Evolutionary conservation across 2,797 vertebrate species (phyloP), one percentile per base, ranked within the genome.

Genomic region (Melanotaenia nigrans): DNA sequence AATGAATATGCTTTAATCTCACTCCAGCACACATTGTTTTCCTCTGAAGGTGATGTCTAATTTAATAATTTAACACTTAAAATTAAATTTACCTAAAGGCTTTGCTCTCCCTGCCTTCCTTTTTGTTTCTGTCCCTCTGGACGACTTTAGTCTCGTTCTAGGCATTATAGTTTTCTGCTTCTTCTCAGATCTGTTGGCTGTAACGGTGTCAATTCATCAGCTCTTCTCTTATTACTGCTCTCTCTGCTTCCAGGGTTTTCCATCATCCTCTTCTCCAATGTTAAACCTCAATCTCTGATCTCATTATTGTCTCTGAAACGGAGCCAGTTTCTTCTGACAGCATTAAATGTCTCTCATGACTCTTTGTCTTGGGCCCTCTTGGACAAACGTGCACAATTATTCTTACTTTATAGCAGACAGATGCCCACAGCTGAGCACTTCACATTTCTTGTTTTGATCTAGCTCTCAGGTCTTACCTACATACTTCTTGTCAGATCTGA

Each of bases 341-440:
- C 82, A 61, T 87, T 88, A 87, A 90, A 87, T 68, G 69, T 77
- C 83, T 76, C 83, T 83, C 84, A 87, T 87, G 88, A 81, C 81
- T 89, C 89, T 88, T 85, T 75, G 86, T 83, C 76, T 85, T 65
- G 40, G 61, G 77, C 67, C 65, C 16, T 78, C 61, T 78, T 51
- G 62, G 85, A 81, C 76, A 77, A 67, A 68, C 73, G 0, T 55
- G 71, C 36, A 60, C 62, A 58, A 89, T 86, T 77, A 78, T 77
- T 89, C 79, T 70, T 78, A 45, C 79, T 79, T 63, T 66, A 74
- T 59, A 59, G 67, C 57, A 58, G 86, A 72, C 22, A 73, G 76
- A 47, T 45, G 77, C 73, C 55, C 61, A 56, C 12, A 18, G 62
- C 71, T 32, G 71, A 78, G 58, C 68, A 14, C 56, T 73, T 78